Base-by-base conservation (phyloP, 35 echinoderm and acorn worm genomes). In the Lytechinus variegatus region DNA sequence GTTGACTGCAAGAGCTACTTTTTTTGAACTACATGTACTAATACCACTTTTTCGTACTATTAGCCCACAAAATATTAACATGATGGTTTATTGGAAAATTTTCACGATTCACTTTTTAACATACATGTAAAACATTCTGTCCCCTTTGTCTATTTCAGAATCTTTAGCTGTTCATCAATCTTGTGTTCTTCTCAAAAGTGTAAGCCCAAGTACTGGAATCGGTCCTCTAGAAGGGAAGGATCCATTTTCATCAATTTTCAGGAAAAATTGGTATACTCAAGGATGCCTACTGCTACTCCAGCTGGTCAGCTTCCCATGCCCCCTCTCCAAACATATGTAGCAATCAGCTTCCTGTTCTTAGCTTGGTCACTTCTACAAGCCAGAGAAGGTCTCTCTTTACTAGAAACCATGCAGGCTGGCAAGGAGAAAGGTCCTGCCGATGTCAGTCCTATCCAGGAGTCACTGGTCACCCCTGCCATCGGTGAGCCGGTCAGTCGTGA, bases 331-430 rank as follows among this genome's bases (percentile, higher is more conserved):
- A 96, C 96, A 29, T 98, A 98, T 89, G 94, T 98, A 27, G 96
- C 97, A 27, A 54, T 98, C 14, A 98, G 96, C 60, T 95, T 96
- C 54, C 87, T 98, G 51, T 94, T 92, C 72, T 93, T 98, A 54
- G 87, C 96, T 21, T 98, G 97, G 97, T 98, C 95, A 11, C 61
- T 98, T 33, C 61, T 98, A 10, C 96, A 98, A 61, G 97, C 97
- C 66, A 97, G 97, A 55, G 96, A 98, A n/a, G 95, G 92, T 4
- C 79, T 98, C 10, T 94, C 87, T 9, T 61, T 93, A 10, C 27
- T 96, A 54, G 93, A 95, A 86, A 87, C 72, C 61, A 95, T 88
- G 29, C 54, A 72, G n/a, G 86, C 95, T 53, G 95, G 95, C 66
- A 24, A 5, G 33, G 88, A 90, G 88, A 54, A 44, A 90, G 88